Conservation (phyloP, 2,797 vertebrate genomes). For the Oreonectes daqikongensis region DNA sequence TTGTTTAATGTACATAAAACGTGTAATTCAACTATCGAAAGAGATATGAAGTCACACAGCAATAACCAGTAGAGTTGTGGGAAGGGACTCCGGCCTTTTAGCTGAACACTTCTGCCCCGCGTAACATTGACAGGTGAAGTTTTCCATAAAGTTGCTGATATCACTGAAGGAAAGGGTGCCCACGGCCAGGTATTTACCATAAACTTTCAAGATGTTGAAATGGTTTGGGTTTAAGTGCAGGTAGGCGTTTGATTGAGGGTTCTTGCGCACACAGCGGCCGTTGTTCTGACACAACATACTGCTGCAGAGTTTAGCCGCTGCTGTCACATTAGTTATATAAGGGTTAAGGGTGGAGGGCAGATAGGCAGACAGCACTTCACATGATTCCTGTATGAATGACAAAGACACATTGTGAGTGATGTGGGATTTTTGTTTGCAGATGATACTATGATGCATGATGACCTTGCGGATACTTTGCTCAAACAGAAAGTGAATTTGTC, state of each 20-base stretch:
- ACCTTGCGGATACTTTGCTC: too few species aligned
- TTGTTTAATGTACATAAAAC: too few species aligned
- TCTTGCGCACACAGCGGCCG: slow-evolving; percentile 80
- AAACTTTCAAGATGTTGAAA: slow-evolving; percentile 29
- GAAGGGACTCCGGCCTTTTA: not conserved
- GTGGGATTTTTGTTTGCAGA: not conserved
- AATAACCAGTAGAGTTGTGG: not conserved
- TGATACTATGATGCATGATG: too few species aligned
- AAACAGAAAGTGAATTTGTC: too few species aligned
- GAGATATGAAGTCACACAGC: not conserved
- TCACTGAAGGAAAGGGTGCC: slow-evolving; percentile 30
- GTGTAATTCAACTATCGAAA: too few species aligned
- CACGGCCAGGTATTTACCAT: slow-evolving; percentile 3
- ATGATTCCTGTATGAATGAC: slow-evolving; percentile 72
- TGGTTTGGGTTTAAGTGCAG: slow-evolving; percentile 41
- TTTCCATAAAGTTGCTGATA: slow-evolving; percentile 26
- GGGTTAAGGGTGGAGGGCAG: slow-evolving; percentile 76
- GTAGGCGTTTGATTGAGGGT: slow-evolving; percentile 67
- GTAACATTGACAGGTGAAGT: slow-evolving; percentile 54
- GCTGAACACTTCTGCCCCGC: slow-evolving; percentile 15
- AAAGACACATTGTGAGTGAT: not conserved
- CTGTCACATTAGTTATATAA: slow-evolving; percentile 86
- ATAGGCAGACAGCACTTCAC: slow-evolving; percentile 76
- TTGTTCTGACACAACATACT: slow-evolving; percentile 76
- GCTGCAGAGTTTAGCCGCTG: slow-evolving; percentile 85